phyloP scores from a whole-genome alignment of 2,113 vertebrate species.

The Platichthys flesus region DNA sequence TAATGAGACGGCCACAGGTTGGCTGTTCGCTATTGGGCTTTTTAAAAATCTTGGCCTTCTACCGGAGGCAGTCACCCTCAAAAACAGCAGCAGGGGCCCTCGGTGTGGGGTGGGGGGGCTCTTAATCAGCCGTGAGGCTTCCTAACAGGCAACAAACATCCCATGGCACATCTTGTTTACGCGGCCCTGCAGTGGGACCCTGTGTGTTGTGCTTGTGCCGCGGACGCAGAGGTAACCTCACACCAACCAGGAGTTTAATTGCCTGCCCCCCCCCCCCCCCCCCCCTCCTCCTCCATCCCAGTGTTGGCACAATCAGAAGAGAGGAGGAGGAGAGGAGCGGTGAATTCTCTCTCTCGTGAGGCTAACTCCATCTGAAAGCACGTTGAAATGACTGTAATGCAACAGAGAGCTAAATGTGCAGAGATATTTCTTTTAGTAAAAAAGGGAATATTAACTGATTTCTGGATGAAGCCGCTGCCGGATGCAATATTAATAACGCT shows the following conservation, averaged over 20 bases:
- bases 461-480: not conserved
- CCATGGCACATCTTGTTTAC: constrained; percentile 56
- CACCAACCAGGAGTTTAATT: constrained; percentile 69
- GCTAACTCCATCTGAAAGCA: constrained; percentile 23
- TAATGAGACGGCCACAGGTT: constrained; percentile 63
- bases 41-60: constrained; percentile 51
- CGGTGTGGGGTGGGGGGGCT: not conserved
- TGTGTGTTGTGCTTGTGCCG: constrained; percentile 47
- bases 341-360: constrained; percentile 18
- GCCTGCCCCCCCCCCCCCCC: constrained; percentile 48
- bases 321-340: constrained; percentile 19
- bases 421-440: constrained; percentile 1
- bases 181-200: constrained; percentile 38
- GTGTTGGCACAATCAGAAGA: constrained; percentile 43
- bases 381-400: constrained; percentile 7
- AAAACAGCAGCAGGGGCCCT: constrained; percentile 48
- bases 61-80: constrained; percentile 13
- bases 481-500: not conserved
- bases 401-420: constrained; percentile 8
- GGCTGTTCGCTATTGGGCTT: constrained; percentile 63
- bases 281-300: no score
- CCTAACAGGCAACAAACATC: constrained; percentile 49
- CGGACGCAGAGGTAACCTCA: constrained; percentile 69
- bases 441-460: not conserved
- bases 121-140: constrained; percentile 57